A percentile compares a stretch with the other conserved stretches of the same genome.
Conservation (phyloP, 2,113 vertebrate genomes). For the Pelusios castaneus region DNA sequence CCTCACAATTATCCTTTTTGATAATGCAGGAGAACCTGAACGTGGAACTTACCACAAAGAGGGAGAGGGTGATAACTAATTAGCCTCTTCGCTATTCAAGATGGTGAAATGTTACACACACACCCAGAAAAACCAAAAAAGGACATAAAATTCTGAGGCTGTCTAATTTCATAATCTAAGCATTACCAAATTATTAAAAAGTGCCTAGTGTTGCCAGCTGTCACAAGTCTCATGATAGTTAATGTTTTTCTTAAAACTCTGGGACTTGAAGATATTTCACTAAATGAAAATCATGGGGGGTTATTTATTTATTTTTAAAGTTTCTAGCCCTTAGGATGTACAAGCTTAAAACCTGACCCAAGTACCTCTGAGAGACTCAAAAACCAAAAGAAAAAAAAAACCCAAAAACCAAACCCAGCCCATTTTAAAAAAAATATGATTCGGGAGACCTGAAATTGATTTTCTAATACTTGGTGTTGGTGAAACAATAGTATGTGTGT, state of each 20-base stretch:
- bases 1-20: background rate
- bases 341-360: background rate
- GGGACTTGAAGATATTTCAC: background rate
- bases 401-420: no score
- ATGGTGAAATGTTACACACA: background rate
- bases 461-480: background rate
- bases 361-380: background rate
- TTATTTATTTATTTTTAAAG: no score
- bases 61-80: background rate
- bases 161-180: slow-evolving; percentile 2
- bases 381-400: background rate
- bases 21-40: background rate
- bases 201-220: background rate
- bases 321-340: background rate
- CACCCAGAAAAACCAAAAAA: background rate
- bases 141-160: background rate
- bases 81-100: background rate
- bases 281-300: no score
- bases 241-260: background rate
- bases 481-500: background rate
- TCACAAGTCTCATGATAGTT: background rate
- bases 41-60: background rate
- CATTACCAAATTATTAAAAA: slow-evolving; percentile 1
- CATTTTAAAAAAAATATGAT: fast-evolving
- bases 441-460: background rate